A percentile compares a stretch with the other conserved stretches of the same genome.
These are phyloP conservation scores for Austrolebias charrua DNA, from an alignment of 2,797 vertebrate species.

Conservation along the genomic window DNA sequence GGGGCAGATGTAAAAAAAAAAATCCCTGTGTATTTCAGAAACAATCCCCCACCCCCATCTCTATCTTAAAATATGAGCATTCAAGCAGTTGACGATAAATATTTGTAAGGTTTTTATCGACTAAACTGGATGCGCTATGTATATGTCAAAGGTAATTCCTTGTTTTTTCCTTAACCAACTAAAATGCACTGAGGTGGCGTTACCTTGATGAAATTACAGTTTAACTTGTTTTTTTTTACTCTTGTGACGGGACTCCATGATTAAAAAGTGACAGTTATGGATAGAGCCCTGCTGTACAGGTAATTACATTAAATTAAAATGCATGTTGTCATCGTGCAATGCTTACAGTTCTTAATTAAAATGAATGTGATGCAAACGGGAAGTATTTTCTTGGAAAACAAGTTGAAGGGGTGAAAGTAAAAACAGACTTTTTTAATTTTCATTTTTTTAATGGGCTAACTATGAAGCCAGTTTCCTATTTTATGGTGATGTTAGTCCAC, in stretches of 20 bases:
- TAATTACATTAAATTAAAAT: conserved; percentile 85
- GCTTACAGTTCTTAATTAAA: conserved; percentile 78
- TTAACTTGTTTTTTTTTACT: conserved; percentile 54
- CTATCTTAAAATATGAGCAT: conserved; percentile 33
- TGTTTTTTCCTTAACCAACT: neutral
- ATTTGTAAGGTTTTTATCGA: conserved; percentile 19
- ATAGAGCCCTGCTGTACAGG: conserved; percentile 79
- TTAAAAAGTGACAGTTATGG: conserved; percentile 82
- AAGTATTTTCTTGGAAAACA: conserved; percentile 59
- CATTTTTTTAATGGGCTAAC: conserved; percentile 13
- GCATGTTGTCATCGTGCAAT: conserved; percentile 71
- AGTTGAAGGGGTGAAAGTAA: conserved; percentile 69
- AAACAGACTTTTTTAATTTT: conserved; percentile 12
- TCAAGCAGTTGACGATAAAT: conserved; percentile 33
- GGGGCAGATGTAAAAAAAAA: conserved; percentile 83
- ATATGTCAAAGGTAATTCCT: too few species aligned
- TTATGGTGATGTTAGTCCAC: neutral
- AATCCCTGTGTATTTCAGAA: conserved; percentile 75
- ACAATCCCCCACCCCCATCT: conserved; percentile 43
- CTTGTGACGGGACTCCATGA: conserved; percentile 64
- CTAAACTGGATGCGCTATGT: neutral
- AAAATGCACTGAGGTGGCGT: conserved; percentile 27
- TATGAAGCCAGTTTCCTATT: neutral
- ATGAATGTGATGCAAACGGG: conserved; percentile 75
- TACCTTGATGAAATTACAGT: conserved; percentile 28